These are phyloP conservation scores for Yponomeuta sedellus DNA, from an alignment of 2,888 invertebrate species.

Conservation along the genomic window DNA sequence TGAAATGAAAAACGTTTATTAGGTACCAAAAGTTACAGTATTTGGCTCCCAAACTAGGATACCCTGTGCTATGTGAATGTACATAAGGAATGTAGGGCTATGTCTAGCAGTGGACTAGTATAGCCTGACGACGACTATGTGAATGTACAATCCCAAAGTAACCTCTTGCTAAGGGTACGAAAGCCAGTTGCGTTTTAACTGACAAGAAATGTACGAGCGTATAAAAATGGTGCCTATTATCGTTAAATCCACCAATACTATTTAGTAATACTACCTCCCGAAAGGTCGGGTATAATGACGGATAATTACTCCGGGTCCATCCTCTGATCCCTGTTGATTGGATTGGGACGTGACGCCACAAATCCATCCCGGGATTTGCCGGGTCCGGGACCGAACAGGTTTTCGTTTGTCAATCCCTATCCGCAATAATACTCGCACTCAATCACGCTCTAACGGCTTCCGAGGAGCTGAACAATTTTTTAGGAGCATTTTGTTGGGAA, in stretches of 20 bases:
- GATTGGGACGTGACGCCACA: conserved; percentile 9
- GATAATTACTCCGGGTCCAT: conserved; percentile 8
- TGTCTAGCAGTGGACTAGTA: too few relatives aligned
- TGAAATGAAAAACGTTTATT: too few relatives aligned
- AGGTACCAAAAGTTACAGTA: too few relatives aligned
- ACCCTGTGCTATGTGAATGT: too few relatives aligned
- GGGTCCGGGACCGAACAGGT: conserved; percentile 1
- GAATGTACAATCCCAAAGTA: too few relatives aligned
- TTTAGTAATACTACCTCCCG: neutral
- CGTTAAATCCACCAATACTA: neutral
- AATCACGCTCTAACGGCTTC: conserved; percentile 1
- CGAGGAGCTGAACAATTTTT: neutral
- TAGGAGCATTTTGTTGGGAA: neutral
- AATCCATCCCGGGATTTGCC: conserved; percentile 8
- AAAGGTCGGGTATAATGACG: conserved; percentile 1
- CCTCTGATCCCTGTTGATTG: conserved; percentile 8
- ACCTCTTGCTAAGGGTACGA: too few relatives aligned
- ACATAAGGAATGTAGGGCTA: too few relatives aligned
- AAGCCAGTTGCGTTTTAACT: neutral
- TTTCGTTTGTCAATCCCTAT: conserved; percentile 6
- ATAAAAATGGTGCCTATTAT: neutral
- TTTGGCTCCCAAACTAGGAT: too few relatives aligned
- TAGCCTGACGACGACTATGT: too few relatives aligned
- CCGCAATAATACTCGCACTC: neutral
- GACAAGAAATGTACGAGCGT: neutral